These are phyloP conservation scores for Gymnogyps californianus DNA, from an alignment of 2,113 vertebrate species.

Conservation along the genomic window DNA sequence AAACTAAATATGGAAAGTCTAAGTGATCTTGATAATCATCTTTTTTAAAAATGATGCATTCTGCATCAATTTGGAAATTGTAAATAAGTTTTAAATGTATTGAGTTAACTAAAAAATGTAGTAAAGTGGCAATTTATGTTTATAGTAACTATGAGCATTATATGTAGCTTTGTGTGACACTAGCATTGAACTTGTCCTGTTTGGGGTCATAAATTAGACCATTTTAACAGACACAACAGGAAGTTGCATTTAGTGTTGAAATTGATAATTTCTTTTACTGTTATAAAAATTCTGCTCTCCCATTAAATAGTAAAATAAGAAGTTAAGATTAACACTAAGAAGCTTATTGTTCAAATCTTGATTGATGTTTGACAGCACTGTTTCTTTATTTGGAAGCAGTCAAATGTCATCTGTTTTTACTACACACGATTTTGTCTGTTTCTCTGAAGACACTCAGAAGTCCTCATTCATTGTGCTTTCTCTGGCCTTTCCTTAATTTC, in stretches of 20 bases:
- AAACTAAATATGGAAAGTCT: neutral
- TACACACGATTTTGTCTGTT: neutral
- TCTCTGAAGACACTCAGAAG: neutral
- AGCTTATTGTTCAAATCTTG: neutral
- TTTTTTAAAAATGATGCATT: neutral
- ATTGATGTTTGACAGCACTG: neutral
- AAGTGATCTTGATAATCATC: rapidly evolving
- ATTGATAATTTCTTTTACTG: neutral
- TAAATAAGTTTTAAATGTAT: neutral
- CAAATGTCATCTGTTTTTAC: neutral
- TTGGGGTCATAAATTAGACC: neutral
- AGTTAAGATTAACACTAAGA: neutral
- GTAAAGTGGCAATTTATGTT: neutral
- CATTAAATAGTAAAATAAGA: neutral
- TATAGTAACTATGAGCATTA: neutral
- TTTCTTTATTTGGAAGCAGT: neutral
- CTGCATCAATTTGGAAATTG: neutral
- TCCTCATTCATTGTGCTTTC: neutral
- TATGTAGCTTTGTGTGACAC: neutral
- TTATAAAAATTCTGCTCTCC: neutral
- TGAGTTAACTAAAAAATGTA: neutral
- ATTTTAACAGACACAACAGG: neutral
- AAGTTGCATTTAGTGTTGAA: neutral
- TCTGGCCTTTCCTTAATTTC: neutral
- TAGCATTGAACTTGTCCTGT: neutral